A percentile compares a stretch with the other conserved stretches of the same genome.
Evolutionary conservation across 2,888 invertebrate genomes (phyloP).

Genomic region (Erebia aethiops): DNA sequence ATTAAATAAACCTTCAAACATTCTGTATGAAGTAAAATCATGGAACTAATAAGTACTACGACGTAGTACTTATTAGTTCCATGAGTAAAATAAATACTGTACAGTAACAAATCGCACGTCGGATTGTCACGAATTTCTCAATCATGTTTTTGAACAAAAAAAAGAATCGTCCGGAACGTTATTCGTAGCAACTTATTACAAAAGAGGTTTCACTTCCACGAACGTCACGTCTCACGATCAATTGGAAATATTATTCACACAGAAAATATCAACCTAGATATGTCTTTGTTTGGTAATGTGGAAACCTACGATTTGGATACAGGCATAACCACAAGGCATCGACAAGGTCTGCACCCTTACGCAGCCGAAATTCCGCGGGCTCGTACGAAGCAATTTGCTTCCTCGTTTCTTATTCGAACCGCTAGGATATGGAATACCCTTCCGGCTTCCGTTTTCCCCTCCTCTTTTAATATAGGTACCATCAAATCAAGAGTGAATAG

Average conservation of each 20-base stretch:
- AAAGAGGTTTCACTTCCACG: slow-evolving; percentile 76
- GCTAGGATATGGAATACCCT: too few relatives aligned
- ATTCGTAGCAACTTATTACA: slow-evolving; percentile 68
- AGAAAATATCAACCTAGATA: slow-evolving; percentile 34
- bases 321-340: background rate
- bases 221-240: slow-evolving; percentile 76
- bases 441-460: too few relatives aligned
- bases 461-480: too few relatives aligned
- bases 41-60: too few relatives aligned
- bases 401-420: too few relatives aligned
- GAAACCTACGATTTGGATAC: background rate
- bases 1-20: slow-evolving; percentile 1
- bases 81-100: slow-evolving; percentile 28
- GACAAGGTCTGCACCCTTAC: too few relatives aligned
- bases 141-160: slow-evolving; percentile 46
- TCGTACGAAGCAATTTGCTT: too few relatives aligned
- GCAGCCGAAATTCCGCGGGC: too few relatives aligned
- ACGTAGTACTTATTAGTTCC: too few relatives aligned
- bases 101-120: slow-evolving; percentile 25
- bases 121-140: slow-evolving; percentile 52
- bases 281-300: background rate
- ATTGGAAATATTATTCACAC: slow-evolving; percentile 64
- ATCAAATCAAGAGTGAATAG: too few relatives aligned
- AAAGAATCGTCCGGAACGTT: slow-evolving; percentile 52
- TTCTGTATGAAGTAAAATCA: slow-evolving; percentile 6